Evolutionary conservation across 2,113 vertebrate genomes (phyloP), one percentile per base, ranked within the genome.

Genomic region (Megalops atlanticus): DNA sequence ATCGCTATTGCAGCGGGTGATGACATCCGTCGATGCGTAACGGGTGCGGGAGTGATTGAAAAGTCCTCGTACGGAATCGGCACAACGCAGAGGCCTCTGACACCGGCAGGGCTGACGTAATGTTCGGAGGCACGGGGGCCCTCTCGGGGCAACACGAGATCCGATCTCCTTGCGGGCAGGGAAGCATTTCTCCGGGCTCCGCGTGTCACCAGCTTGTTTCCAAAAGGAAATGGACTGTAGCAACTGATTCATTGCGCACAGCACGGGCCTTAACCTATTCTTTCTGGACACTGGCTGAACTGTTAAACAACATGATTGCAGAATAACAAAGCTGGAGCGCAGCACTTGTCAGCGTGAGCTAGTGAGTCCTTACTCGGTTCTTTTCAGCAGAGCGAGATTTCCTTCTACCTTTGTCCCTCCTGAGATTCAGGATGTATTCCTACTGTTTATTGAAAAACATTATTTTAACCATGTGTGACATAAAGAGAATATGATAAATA

Each of bases 301-400:
- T 71, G 69, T 71, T 71, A 71, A 71, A 71, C 69, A 71, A 31
- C 31, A 11, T 71, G 69, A 71, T 71, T 71, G 33, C 24, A 71
- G 69, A 71, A 71, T 71, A 71, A 71, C 69, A 71, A 71, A 71
- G 69, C 12, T 18, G 31, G 35, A 35, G 69, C 10, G 27, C 31
- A 71, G 7, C 69, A 14, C 3, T 18, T 71, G 31, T 71, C 54
- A 6, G 12, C 21, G 31, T 8, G 6, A 7, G 12, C 11, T 4
- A 2, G 33, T 31, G 69, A 71, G 27, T 4, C 69, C 12, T 71
- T 4, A 33, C 69, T 6, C 69, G 33, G 69, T 3, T 71, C 69
- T 7, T 71, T 71, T 71, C 35, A 33, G 24, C 24, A 10, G 7
- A 71, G 69, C 27, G 8, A 71, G 31, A 35, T 27, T 16, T 71